Conservation (phyloP, 2,888 invertebrate genomes). For the Cosmopolites sordidus region DNA sequence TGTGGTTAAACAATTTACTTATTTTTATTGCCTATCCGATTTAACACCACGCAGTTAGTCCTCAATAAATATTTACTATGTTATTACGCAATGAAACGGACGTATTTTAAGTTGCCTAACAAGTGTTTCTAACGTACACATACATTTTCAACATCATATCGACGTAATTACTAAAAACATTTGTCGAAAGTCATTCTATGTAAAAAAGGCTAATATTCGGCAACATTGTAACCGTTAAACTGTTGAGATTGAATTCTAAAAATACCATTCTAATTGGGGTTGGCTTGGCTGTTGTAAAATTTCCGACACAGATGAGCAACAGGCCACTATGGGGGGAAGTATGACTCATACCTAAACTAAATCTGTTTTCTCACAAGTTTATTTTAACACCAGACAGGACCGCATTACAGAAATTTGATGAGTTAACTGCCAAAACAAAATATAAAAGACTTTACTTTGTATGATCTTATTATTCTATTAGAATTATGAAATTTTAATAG, state of each 20-base stretch:
- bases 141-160: too few species aligned
- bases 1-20: slow-evolving; percentile 10
- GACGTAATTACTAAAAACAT: too few species aligned
- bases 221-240: neutral
- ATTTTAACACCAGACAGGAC: slow-evolving; percentile 28
- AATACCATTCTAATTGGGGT: slow-evolving; percentile 30
- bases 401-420: slow-evolving; percentile 4
- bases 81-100: slow-evolving; percentile 10
- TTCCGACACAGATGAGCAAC: slow-evolving; percentile 34
- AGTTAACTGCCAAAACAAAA: too few species aligned
- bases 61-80: slow-evolving; percentile 9
- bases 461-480: too few species aligned
- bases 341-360: slow-evolving; percentile 33
- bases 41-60: slow-evolving; percentile 9
- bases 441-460: too few species aligned
- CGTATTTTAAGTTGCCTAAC: slow-evolving; percentile 6
- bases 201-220: neutral
- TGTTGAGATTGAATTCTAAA: slow-evolving; percentile 15
- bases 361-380: slow-evolving; percentile 32
- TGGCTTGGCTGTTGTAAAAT: slow-evolving; percentile 25
- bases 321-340: slow-evolving; percentile 31
- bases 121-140: too few species aligned
- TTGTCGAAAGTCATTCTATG: too few species aligned
- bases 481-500: too few species aligned
- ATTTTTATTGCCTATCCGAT: slow-evolving; percentile 9